Evolutionary conservation across 2,113 vertebrate species (phyloP), one percentile per base, ranked within the genome.

Genomic region (Stigmatopora argus): DNA sequence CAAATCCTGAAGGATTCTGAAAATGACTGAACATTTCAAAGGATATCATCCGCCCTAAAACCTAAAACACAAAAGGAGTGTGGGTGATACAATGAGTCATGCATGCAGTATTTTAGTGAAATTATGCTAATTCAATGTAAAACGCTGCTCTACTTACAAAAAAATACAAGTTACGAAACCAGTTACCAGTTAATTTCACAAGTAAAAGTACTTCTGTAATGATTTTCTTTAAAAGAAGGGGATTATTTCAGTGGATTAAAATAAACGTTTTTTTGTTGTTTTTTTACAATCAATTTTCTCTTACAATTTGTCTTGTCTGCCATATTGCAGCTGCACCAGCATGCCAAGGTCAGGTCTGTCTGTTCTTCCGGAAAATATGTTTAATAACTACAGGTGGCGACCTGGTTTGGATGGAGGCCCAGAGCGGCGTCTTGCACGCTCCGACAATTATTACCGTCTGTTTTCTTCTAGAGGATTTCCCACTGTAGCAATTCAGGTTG

Each of bases 341-440:
- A 74, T 65, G 71, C 47, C 79, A 81, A 87, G 81, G 81, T 86
- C 76, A 76, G 66, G 23, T 47, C 66, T 31, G 70, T 72, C 67
- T 72, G 70, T 75, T 86, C 71, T 63, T 65, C 26, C 1, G 14
- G 74, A 78, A 53, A 82, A 83, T 74, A 72, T 65, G 67, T 73
- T 77, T 75, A 84, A 78, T 80, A 66, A 74, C 64, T 73, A 66
- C 67, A 74, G 74, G 74, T 80, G 67, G 26, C 1, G 51, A 63
- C 65, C 19, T 52, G 63, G 34, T 71, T 81, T 87, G 86, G 83
- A 87, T 69, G 2, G 12, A 70, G 69, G 77, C 85, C 81, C 70
- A 59, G 73, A 85, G 68, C 73, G 35, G 26, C 69, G 77, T 69
- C 69, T 82, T 48, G 64, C 55, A 57, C n/a, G 12, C 79, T 75